A percentile compares a stretch with the other conserved stretches of the same genome.
Conservation (phyloP, 2,888 invertebrate species). For the Keiferia lycopersicella region DNA sequence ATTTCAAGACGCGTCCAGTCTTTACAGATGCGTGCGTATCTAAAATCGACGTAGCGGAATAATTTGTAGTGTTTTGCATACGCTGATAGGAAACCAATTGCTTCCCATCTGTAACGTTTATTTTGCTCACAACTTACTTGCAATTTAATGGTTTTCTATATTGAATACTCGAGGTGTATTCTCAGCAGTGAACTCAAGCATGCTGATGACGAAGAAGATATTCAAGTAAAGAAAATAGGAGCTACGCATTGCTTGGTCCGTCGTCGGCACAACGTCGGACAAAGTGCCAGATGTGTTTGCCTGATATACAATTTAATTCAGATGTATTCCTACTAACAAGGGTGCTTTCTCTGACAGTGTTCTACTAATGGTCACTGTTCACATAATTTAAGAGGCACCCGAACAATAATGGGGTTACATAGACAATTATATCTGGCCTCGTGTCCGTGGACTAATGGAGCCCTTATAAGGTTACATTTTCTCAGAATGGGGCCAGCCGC, state of each 20-base stretch:
- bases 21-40: conserved; percentile 53
- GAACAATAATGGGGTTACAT: conserved; percentile 48
- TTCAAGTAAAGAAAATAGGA: conserved; percentile 26
- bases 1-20: no score
- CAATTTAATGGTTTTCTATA: conserved; percentile 38
- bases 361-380: conserved; percentile 28
- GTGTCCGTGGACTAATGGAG: conserved; percentile 55
- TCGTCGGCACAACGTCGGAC: background rate
- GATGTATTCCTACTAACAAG: conserved; percentile 20
- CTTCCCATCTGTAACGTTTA: conserved; percentile 54
- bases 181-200: no score
- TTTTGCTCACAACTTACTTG: conserved; percentile 42
- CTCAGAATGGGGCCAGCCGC: conserved; percentile 58
- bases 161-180: conserved; percentile 37
- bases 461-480: conserved; percentile 60
- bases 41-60: conserved; percentile 54
- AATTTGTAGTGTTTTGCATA: conserved; percentile 57
- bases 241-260: conserved; percentile 26
- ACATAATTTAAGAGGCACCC: conserved; percentile 27
- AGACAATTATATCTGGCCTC: conserved; percentile 51
- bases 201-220: no score
- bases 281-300: conserved; percentile 33
- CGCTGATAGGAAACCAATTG: conserved; percentile 53
- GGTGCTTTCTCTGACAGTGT: conserved; percentile 25
- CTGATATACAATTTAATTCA: conserved; percentile 20